Evolutionary conservation across 2,113 vertebrate species (phyloP).

Genomic region (Oryzias melastigma): DNA sequence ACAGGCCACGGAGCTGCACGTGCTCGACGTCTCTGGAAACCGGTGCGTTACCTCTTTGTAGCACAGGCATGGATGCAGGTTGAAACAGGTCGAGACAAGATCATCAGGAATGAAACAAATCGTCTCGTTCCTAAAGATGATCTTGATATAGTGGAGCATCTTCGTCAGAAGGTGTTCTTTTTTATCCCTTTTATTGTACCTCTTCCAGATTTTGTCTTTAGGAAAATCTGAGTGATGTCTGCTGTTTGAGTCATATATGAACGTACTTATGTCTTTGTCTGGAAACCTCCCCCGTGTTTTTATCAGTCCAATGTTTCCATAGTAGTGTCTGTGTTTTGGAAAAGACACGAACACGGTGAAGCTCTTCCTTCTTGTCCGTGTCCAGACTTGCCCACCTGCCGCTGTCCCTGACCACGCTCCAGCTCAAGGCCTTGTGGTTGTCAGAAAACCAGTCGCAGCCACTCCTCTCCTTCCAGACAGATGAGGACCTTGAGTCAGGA

Average conservation of each 20-base stretch:
- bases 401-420: constrained; percentile 87
- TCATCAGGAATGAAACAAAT: no score
- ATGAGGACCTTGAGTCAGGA: constrained; percentile 84
- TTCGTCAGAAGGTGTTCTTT: constrained; percentile 8
- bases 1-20: constrained; percentile 91
- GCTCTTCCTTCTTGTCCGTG: constrained; percentile 1
- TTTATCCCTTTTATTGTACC: constrained; percentile 2
- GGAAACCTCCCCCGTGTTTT: constrained; percentile 9
- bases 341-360: constrained; percentile 1
- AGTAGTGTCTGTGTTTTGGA: constrained; percentile 5
- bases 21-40: constrained; percentile 95
- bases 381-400: constrained; percentile 87
- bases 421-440: constrained; percentile 94
- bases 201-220: constrained; percentile 27
- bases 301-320: constrained; percentile 15
- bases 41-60: constrained; percentile 71
- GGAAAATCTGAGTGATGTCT: neutral
- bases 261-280: constrained; percentile 18
- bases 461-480: constrained; percentile 95
- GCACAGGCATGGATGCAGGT: neutral
- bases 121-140: neutral
- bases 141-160: neutral
- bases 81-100: neutral
- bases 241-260: constrained; percentile 20
- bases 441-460: constrained; percentile 99